Evolutionary conservation across 1,140 invertebrate genomes (phyloP).

Genomic region (Saccostrea glomerata): DNA sequence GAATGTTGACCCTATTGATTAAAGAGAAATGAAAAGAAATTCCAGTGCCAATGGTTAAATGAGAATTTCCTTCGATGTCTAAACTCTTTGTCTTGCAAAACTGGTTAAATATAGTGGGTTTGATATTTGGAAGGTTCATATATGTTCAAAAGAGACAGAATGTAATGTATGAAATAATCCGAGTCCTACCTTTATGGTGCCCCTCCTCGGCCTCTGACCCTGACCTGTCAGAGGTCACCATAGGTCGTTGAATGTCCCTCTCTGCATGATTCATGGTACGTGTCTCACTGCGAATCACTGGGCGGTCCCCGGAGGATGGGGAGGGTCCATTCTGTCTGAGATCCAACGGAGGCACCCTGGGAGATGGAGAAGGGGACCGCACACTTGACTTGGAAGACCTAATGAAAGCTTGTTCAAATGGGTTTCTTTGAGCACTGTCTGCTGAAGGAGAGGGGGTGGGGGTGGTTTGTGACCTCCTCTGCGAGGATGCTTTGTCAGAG

Average conservation of each 20-base stretch:
- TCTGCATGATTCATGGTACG: conserved; percentile 66
- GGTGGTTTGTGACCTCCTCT: conserved; percentile 10
- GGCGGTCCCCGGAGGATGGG: conserved; percentile 15
- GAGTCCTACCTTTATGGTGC: conserved; percentile 43
- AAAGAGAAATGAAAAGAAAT: too few relatives aligned
- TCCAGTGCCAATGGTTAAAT: too few relatives aligned
- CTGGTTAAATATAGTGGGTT: too few relatives aligned
- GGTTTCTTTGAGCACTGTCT: conserved; percentile 12
- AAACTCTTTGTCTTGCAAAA: too few relatives aligned
- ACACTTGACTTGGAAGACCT: neutral
- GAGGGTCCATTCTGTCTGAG: conserved; percentile 25
- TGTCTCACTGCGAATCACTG: conserved; percentile 66
- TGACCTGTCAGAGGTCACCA: conserved; percentile 58
- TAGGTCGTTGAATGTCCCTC: conserved; percentile 45
- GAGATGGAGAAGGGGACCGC: conserved; percentile 45
- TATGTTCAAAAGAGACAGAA: neutral
- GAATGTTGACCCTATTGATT: too few relatives aligned
- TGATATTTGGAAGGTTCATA: too few relatives aligned
- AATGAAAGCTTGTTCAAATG: conserved; percentile 15
- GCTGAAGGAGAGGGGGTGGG: conserved; percentile 41
- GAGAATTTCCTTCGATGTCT: too few relatives aligned
- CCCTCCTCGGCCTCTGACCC: conserved; percentile 55
- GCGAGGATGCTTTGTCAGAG: conserved; percentile 28
- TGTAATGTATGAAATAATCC: neutral
- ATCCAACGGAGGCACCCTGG: conserved; percentile 51